A percentile compares a stretch with the other conserved stretches of the same genome.
Conservation (phyloP, 2,888 invertebrate genomes). For the Sceliomorpha sp. region DNA sequence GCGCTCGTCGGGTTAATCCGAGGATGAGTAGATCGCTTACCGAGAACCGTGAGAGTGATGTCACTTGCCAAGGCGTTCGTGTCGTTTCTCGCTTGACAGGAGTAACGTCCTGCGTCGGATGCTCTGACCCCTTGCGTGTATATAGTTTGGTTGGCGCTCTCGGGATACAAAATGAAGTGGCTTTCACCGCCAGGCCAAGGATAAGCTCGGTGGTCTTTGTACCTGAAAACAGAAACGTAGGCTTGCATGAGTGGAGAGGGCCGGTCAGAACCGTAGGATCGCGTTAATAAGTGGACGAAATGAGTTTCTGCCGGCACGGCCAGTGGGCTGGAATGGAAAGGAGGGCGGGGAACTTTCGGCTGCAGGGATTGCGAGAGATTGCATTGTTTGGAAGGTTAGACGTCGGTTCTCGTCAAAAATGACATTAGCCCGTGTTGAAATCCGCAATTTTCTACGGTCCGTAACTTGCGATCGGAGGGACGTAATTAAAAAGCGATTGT, state of each 20-base stretch:
- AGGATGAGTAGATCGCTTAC: slow-evolving; percentile 81
- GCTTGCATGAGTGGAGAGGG: slow-evolving; percentile 44
- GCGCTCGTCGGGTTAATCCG: slow-evolving; percentile 46
- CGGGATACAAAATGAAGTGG: slow-evolving; percentile 87
- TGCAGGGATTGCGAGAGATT: too few species aligned
- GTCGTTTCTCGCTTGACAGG: slow-evolving; percentile 87
- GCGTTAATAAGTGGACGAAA: slow-evolving; percentile 17
- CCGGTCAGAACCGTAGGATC: slow-evolving; percentile 5
- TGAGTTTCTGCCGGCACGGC: too few species aligned
- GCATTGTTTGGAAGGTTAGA: too few species aligned
- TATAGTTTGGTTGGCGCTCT: slow-evolving; percentile 89
- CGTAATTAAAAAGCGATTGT: too few species aligned
- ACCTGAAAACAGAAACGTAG: slow-evolving; percentile 82
- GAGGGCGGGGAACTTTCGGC: too few species aligned
- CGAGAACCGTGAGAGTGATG: slow-evolving; percentile 85
- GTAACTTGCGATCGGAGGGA: too few species aligned
- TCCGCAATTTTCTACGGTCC: too few species aligned
- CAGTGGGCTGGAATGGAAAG: too few species aligned
- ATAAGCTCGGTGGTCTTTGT: slow-evolving; percentile 87
- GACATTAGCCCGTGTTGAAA: too few species aligned
- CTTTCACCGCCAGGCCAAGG: slow-evolving; percentile 89
- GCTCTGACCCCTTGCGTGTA: slow-evolving; percentile 85
- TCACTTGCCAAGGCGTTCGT: slow-evolving; percentile 85
- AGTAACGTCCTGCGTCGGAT: slow-evolving; percentile 87
- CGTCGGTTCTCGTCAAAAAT: too few species aligned